Base-by-base conservation (phyloP, 2,888 invertebrate genomes). In the Lapara coniferarum region DNA sequence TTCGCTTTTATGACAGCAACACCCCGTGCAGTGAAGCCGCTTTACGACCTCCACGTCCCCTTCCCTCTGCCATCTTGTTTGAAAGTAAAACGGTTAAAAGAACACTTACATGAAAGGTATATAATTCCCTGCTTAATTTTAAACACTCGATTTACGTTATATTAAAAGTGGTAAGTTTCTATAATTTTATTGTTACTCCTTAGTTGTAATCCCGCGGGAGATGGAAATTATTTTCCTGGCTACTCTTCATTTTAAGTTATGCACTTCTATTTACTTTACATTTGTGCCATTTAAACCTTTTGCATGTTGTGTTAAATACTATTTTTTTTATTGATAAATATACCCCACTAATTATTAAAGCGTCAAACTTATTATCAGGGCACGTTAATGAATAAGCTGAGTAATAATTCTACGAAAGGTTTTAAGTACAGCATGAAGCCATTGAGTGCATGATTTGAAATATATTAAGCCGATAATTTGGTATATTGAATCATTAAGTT, bases 11-110 rank as follows among this genome's bases (percentile, higher is more conserved):
- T 86, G 87, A 80, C 85, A 77, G 78, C 73, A 80, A 83, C 89
- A 89, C 86, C 87, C 88, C 83, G 89, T 78, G 85, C 83, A 77
- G 82, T 85, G 84, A 86, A 86, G 80, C 77, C 79, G 79, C 79
- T 92, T 93, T 92, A 92, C 88, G 91, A 91, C 73, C 83, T 75
- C 80, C 79, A 78, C 87, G 87, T 86, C 86, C 85, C 85, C 82
- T 83, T 82, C 81, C 81, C 83, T 81, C 81, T 76, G 78, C 81
- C 83, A 82, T 85, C 87, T 88, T 84, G 87, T 87, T 87, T 78
- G 81, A 82, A 86, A 89, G 82, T 86, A 85, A 87, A 85, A 79
- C 79, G 81, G 76, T 81, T 83, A 78, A 84, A 87, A 81, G 78
- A 81, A 80, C 77, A 80, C 80, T 82, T 82, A 80, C 77, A 78